Base-by-base conservation (phyloP, 2,797 vertebrate genomes). In the Sebastes taczanowskii region DNA sequence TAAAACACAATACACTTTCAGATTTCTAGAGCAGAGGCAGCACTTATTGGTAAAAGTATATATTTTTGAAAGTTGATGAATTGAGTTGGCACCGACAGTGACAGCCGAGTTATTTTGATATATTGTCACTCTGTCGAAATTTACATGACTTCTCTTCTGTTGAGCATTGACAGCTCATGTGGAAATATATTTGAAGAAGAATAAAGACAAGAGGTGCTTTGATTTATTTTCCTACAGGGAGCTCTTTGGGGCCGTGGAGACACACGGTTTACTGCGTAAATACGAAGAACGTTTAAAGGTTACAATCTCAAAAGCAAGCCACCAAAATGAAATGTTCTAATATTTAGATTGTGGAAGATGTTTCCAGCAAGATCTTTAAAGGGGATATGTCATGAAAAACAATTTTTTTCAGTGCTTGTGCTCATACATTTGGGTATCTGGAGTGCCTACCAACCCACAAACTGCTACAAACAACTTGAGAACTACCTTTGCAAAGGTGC, bases 51-150 rank as follows among this genome's bases (percentile, higher is more conserved):
- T 34, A 35, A 53, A 77, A 25, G 20, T 52, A 3, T 70, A 16
- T 77, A 6, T 30, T 60, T 70, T 6, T 71, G 34, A 70, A 71
- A 46, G 53, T 6, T 76, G 80, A 84, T 72, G 20, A 68, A 80
- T 49, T 73, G 74, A 78, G 58, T 35, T 29, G 18, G 29, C 66
- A 6, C 20, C 1, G 10, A 58, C 71, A n/a, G 23, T 53, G 77
- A 81, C 82, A 69, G 61, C 42, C 0, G 55, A 77, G 2, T 14
- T 70, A 34, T 75, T 80, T 52, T 78, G 71, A 81, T 71, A 13
- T 55, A 71, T 67, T 55, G 74, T 49, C 56, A 25, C 55, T 27
- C 25, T 9, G 61, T 23, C 14, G 22, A 65, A 29, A 77, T 73
- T 25, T 29, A 58, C 56, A 74, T 61, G 23, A 35, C 59, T 58